Conservation (phyloP, 2,113 vertebrate species). For the Xenopus borealis region DNA sequence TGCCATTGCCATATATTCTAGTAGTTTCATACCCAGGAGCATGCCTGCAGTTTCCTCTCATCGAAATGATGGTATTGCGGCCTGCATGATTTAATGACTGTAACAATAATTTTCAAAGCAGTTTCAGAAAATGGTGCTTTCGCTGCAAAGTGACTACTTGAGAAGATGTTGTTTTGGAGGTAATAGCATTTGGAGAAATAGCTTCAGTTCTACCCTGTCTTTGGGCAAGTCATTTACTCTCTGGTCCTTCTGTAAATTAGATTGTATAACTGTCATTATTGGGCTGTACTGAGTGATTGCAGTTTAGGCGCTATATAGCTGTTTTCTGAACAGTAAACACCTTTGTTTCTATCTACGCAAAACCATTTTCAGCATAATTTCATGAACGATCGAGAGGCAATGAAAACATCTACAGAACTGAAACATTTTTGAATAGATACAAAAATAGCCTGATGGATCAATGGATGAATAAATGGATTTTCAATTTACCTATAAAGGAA, state of each 20-base stretch:
- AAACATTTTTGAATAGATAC: too few relatives aligned
- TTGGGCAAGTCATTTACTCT: slow-evolving; percentile 2
- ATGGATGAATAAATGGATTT: too few relatives aligned
- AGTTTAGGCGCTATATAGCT: not conserved
- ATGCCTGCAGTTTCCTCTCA: not conserved
- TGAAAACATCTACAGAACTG: too few relatives aligned
- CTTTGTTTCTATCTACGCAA: not conserved
- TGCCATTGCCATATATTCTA: not conserved
- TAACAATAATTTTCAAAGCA: not conserved
- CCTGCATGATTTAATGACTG: not conserved
- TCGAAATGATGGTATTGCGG: not conserved
- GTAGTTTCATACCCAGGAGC: not conserved
- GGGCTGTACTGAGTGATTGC: not conserved
- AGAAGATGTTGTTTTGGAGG: not conserved
- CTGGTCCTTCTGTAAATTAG: not conserved
- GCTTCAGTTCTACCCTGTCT: not conserved
- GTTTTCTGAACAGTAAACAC: not conserved
- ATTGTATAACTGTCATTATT: not conserved
- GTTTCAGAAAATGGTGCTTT: not conserved
- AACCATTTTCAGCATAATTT: not conserved
- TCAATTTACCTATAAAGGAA: too few relatives aligned
- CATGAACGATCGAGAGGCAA: too few relatives aligned
- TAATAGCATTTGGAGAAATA: not conserved
- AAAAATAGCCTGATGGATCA: too few relatives aligned
- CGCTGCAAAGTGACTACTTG: not conserved